Evolutionary conservation across 2,113 vertebrate species (phyloP), one percentile per base, ranked within the genome.

Genomic region (Pseudolaguvia tuberculata): DNA sequence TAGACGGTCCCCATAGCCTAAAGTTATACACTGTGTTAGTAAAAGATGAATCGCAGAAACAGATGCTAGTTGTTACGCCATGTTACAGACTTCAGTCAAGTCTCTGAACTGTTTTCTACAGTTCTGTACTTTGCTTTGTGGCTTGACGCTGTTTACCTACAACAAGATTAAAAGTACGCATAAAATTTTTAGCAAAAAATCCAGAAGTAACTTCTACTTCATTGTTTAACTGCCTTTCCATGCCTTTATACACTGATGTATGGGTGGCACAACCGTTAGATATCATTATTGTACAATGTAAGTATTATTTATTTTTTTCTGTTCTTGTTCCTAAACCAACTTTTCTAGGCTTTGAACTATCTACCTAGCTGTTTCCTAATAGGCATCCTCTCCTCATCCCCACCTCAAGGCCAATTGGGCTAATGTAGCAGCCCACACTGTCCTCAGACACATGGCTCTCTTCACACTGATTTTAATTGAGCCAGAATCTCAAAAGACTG

Each of bases 281-380:
- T n/a, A n/a, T n/a, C n/a, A 35, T 35, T 35, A 6, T 35, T 35
- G 31, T n/a, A n/a, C n/a, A n/a, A 35, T 3, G 6, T 35, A 6
- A 35, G 31, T 35, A 6, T 35, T 6, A 6, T 35, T 35, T 35
- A 35, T 35, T 35, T 35, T 35, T 4, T 35, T 6, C 31, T 35
- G 6, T 35, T 35, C 31, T 6, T 35, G 6, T 35, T 35, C 31
- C 31, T 35, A 35, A 35, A 35, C 31, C 31, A 35, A 35, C 6
- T 35, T 35, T 35, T 35, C 31, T 42, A 42, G 76, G 52, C 78
- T 86, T 85, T 85, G 84, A 83, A 84, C 71, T 74, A 75, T 81
- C 71, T 73, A 73, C 81, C 81, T 80, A 84, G 73, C 55, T 45
- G 18, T 15, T 65, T 71, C 65, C 81, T 80, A 70, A 78, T 78